Evolutionary conservation across 2,113 vertebrate species (phyloP).

Genomic region (Etheostoma spectabile): DNA sequence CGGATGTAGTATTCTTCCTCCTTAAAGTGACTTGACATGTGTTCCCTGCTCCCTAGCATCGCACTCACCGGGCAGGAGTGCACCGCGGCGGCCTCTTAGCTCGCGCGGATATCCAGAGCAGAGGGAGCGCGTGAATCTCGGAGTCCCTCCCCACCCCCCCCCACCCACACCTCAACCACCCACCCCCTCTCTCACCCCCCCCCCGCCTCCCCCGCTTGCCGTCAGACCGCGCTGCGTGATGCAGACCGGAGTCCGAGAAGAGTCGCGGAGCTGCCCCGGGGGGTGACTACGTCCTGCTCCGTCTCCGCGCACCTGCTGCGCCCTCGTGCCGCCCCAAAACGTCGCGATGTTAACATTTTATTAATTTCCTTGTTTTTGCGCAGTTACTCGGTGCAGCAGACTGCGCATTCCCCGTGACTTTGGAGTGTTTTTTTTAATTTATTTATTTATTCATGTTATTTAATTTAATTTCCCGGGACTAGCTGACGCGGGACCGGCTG

Average conservation of each 20-base stretch:
- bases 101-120: not conserved
- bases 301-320: slow-evolving; percentile 36
- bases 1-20: too few species aligned
- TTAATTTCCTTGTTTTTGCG: not conserved
- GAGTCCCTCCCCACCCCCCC: not conserved
- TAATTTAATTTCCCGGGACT: not conserved
- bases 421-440: not conserved
- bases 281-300: slow-evolving; percentile 57
- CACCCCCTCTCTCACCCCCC: too few species aligned
- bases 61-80: slow-evolving; percentile 20
- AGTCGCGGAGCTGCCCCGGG: slow-evolving; percentile 64
- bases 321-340: not conserved
- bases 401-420: slow-evolving; percentile 5
- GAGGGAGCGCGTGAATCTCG: not conserved
- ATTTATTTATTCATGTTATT: too few species aligned
- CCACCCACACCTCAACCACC: too few species aligned
- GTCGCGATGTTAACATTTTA: slow-evolving; percentile 25
- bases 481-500: not conserved
- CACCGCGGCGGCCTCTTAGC: slow-evolving; percentile 5
- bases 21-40: too few species aligned
- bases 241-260: slow-evolving; percentile 52
- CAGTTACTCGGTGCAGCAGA: not conserved
- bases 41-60: slow-evolving; percentile 33
- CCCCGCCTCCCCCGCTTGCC: not conserved
- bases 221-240: slow-evolving; percentile 52